Percentiles rank a stretch among this genome's conserved stretches.
These are phyloP conservation scores for Aythya fuligula DNA, from an alignment of 2,797 vertebrate genomes.

Conservation along the genomic window DNA sequence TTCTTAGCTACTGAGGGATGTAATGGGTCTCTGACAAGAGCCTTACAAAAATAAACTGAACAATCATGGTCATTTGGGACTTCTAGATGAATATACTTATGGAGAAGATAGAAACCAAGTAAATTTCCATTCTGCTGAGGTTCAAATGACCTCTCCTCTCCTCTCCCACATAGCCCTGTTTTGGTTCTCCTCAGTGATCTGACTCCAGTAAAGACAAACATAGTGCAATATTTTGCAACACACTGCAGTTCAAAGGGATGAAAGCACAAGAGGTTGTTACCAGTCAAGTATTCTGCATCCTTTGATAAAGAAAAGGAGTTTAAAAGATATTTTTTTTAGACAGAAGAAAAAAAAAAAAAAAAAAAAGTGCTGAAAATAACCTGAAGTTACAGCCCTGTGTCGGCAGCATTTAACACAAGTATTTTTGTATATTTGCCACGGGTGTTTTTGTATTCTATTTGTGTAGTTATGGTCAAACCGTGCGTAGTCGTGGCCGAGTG, in stretches of 20 bases:
- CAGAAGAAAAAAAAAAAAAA: neutral
- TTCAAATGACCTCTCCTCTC: neutral
- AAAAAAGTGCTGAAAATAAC: neutral
- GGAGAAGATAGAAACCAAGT: neutral
- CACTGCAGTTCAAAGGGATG: neutral
- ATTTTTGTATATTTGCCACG: neutral
- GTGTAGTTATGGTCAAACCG: too few relatives aligned
- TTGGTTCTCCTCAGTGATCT: neutral
- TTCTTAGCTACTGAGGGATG: neutral
- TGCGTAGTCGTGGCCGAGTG: conserved; percentile 78
- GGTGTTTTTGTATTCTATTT: too few relatives aligned
- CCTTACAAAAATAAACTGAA: fast-evolving
- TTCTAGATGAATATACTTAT: fast-evolving
- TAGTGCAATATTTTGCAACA: neutral
- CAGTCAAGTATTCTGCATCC: neutral
- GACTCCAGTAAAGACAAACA: neutral
- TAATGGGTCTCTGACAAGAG: neutral
- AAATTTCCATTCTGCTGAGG: neutral
- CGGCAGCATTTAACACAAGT: neutral
- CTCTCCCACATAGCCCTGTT: neutral
- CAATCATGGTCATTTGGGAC: neutral
- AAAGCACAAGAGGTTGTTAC: neutral
- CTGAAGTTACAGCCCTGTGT: neutral
- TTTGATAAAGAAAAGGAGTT: neutral
- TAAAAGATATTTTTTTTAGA: neutral